Conservation (phyloP, 2,113 vertebrate genomes). For the human (Homo sapiens) region GRCh38 chr2:162765001-162765500, state of each 20-base stretch:
- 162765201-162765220: background rate
- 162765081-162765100: background rate
- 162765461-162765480: background rate
- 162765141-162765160: background rate
- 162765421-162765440: background rate
- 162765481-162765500: background rate
- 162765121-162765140: background rate
- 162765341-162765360: background rate
- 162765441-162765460: background rate
- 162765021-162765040: slow-evolving; percentile 48
- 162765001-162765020: slow-evolving; percentile 30
- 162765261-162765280: background rate
- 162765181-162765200: background rate
- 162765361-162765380: background rate
- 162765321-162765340: background rate
- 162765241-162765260: background rate
- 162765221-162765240: background rate
- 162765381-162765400: background rate
- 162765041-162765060: background rate
- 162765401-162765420: background rate
- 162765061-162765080: background rate
- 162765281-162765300: background rate
- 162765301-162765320: background rate
- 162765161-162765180: background rate
- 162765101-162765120: background rate